A percentile compares a stretch with the other conserved stretches of the same genome.
Evolutionary conservation across 1,140 invertebrate species (phyloP).

Genomic region (Pseudoatta argentina): DNA sequence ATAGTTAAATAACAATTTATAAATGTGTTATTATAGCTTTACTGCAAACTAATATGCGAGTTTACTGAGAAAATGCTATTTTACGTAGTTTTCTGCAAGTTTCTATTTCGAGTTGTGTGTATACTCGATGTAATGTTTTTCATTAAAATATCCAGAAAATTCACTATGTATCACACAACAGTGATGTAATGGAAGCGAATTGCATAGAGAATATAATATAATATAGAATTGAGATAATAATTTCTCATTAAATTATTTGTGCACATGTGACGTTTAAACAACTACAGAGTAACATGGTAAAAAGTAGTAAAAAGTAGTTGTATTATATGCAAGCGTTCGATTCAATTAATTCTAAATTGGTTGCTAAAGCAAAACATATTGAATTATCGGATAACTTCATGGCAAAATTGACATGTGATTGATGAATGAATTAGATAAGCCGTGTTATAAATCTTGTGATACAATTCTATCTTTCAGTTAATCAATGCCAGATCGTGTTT

Average conservation of each 20-base stretch:
- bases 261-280: slow-evolving; percentile 20
- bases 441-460: slow-evolving; percentile 39
- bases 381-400: not conserved
- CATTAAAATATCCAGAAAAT: slow-evolving; percentile 33
- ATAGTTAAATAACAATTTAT: slow-evolving; percentile 14
- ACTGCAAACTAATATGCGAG: not conserved
- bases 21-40: not conserved
- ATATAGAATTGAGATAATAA: slow-evolving; percentile 39
- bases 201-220: slow-evolving; percentile 9
- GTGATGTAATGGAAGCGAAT: slow-evolving; percentile 19
- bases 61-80: slow-evolving; percentile 21
- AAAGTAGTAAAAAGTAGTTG: not conserved
- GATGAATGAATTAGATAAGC: slow-evolving; percentile 34
- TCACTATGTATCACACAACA: slow-evolving; percentile 27
- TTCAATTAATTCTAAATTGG: slow-evolving; percentile 4
- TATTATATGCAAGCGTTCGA: not conserved
- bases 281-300: no score
- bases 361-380: slow-evolving; percentile 17
- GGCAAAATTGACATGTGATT: slow-evolving; percentile 27
- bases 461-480: slow-evolving; percentile 25
- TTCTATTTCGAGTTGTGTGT: slow-evolving; percentile 33
- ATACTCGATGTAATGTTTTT: slow-evolving; percentile 42
- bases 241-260: slow-evolving; percentile 12
- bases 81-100: slow-evolving; percentile 19
- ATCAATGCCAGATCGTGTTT: not conserved